Percentiles rank a stretch among this genome's conserved stretches.
phyloP scores from a whole-genome alignment of 2,797 vertebrate genomes.

The Sebastes kiyomatsui region DNA sequence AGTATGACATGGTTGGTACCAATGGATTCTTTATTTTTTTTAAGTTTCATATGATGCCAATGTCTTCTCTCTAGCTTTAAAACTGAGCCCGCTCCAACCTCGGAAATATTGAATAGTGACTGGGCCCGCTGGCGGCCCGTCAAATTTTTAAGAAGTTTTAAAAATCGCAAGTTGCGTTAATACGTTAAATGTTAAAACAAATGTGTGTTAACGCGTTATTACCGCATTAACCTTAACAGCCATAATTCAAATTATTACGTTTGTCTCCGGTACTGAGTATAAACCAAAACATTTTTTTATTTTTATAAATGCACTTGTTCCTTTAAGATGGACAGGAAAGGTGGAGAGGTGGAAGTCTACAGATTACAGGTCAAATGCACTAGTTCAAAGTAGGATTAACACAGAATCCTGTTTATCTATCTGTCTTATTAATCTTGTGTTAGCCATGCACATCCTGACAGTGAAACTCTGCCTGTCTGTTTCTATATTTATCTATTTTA shows the following conservation, averaged over 20 bases:
- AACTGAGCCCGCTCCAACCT: too few relatives aligned
- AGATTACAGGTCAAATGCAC: conserved; percentile 52
- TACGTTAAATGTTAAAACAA: too few relatives aligned
- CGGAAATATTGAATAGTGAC: too few relatives aligned
- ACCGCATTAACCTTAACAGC: too few relatives aligned
- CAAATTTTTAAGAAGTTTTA: too few relatives aligned
- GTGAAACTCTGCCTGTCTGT: conserved; percentile 42
- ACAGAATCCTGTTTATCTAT: conserved; percentile 52
- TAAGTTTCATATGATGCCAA: too few relatives aligned
- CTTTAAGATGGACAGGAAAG: neutral
- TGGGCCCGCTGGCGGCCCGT: too few relatives aligned
- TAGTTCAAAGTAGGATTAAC: conserved; percentile 53
- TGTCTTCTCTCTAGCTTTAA: too few relatives aligned
- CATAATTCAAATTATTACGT: neutral
- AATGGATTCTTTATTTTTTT: too few relatives aligned
- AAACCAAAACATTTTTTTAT: neutral
- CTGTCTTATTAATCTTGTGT: conserved; percentile 50
- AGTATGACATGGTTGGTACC: too few relatives aligned
- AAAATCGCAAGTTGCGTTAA: too few relatives aligned
- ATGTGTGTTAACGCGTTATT: too few relatives aligned
- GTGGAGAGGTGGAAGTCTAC: conserved; percentile 6
- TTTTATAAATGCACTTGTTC: neutral
- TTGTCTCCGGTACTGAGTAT: neutral
- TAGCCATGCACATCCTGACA: conserved; percentile 29
- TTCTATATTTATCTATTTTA: conserved; percentile 70